Conservation (phyloP, 2,797 vertebrate species). For the Glossophaga mutica region DNA sequence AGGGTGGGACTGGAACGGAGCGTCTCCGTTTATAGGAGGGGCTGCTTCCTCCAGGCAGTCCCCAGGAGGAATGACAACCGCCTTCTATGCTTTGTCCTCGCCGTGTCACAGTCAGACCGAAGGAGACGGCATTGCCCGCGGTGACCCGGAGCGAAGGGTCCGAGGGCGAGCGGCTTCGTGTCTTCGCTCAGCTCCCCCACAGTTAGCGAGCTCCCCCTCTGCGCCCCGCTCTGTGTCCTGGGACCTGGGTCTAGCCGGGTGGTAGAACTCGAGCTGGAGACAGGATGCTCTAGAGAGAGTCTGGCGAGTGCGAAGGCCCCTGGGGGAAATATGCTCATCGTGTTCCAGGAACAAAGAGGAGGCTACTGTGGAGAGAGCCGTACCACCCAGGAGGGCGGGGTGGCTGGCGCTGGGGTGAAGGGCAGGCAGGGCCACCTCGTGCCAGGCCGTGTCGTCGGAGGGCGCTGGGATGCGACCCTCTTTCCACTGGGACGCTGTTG, state of each 20-base stretch:
- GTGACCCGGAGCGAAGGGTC: background rate
- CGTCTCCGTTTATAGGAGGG: fast-evolving
- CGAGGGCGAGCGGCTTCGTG: fast-evolving
- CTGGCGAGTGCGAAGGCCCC: background rate
- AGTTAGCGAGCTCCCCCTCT: background rate
- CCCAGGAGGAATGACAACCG: fast-evolving
- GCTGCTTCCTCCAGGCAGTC: fast-evolving
- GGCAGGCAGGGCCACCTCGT: fast-evolving
- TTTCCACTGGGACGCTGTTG: fast-evolving
- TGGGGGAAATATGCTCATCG: fast-evolving
- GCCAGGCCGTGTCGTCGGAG: fast-evolving
- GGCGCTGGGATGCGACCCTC: fast-evolving
- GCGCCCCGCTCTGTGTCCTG: fast-evolving
- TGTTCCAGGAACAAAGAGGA: background rate
- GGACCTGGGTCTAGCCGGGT: fast-evolving
- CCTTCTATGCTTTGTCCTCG: fast-evolving
- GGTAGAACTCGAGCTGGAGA: background rate
- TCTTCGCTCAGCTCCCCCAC: too few species aligned
- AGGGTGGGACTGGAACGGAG: background rate
- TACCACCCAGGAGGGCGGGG: fast-evolving
- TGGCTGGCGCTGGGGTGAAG: fast-evolving
- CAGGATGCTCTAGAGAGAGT: background rate
- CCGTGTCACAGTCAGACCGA: fast-evolving
- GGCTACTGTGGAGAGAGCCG: fast-evolving
- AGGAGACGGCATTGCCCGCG: fast-evolving